Evolutionary conservation across 1,140 invertebrate genomes (phyloP), one percentile per base, ranked within the genome.

Genomic region (Thaumatotibia leucotreta): DNA sequence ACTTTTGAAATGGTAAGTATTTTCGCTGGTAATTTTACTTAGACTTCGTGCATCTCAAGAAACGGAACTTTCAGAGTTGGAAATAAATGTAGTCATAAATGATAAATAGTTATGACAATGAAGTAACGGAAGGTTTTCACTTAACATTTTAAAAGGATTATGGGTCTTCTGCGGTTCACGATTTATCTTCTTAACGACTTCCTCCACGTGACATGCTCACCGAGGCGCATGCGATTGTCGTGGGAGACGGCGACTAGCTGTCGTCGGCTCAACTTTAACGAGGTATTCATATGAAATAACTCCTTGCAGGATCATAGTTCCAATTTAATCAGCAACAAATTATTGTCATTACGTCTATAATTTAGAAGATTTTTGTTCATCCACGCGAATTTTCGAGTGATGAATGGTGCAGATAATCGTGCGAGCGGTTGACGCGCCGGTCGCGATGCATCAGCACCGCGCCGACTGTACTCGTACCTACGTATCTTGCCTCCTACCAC

Each of bases 101-200:
- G 27, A 58, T 27, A 58, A 10, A 58, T 58, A 14, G 9, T 14
- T 20, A 39, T 14, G 62, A 49, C 31, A 63, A 63, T 1, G 23
- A 39, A 23, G 24, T 33, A 27, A 29, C n/a, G 45, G 14, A 75
- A 75, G 54, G 72, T 49, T 72, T 68, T 72, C 33, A 75, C 66
- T 75, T 74, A 77, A 75, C 67, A 75, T 75, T 85, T 81, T 79
- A 77, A 83, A 77, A 79, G 77, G 76, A 83, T 86, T 86, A 82
- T 68, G 73, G 73, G 74, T 77, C 74, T 77, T 74, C 67, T 74
- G 75, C 72, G 76, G 80, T 78, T 78, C 63, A 64, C 81, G 73
- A 86, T 86, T 86, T 85, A 82, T 88, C 84, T 85, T 86, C 75
- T 80, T 83, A 86, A 88, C 82, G 84, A 88, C 79, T 82, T 86